Conservation (phyloP, 2,888 invertebrate genomes). For the Nycteola revayana region DNA sequence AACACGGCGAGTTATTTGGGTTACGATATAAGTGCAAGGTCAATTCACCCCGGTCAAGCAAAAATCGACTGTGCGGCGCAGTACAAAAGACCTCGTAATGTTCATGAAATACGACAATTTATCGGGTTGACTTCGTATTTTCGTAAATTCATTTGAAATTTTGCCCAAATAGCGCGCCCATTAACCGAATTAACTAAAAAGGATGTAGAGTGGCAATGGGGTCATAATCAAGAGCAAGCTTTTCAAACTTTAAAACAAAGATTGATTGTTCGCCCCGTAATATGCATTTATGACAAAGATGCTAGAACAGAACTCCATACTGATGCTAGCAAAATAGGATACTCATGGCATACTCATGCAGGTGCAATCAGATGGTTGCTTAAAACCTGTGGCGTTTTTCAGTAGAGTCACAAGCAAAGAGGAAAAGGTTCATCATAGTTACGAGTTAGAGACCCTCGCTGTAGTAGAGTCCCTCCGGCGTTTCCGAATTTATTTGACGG, state of each 20-base stretch:
- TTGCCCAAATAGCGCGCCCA: constrained; percentile 6
- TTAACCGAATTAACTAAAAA: constrained; percentile 5
- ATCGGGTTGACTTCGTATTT: constrained; percentile 8
- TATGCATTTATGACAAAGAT: constrained; percentile 1
- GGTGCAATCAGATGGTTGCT: not conserved
- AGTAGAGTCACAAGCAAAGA: constrained; percentile 4
- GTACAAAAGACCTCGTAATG: constrained; percentile 5
- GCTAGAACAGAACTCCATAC: constrained; percentile 5
- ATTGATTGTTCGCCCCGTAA: constrained; percentile 1
- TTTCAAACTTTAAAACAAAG: constrained; percentile 1
- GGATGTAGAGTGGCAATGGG: constrained; percentile 1
- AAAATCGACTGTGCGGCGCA: constrained; percentile 3
- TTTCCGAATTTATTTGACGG: constrained; percentile 2
- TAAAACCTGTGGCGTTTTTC: constrained; percentile 5
- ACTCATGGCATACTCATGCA: constrained; percentile 6
- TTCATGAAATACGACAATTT: constrained; percentile 7
- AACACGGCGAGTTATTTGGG: constrained; percentile 3
- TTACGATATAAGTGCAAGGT: constrained; percentile 4
- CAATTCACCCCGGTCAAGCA: constrained; percentile 6
- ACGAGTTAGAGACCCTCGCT: constrained; percentile 4
- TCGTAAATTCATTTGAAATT: constrained; percentile 6
- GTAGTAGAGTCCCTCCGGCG: constrained; percentile 5
- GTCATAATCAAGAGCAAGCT: not conserved
- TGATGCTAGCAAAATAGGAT: constrained; percentile 3
- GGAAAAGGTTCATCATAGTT: constrained; percentile 4